Evolutionary conservation across 2,888 invertebrate species (phyloP), one percentile per base, ranked within the genome.

Genomic region (Bugula neritina): DNA sequence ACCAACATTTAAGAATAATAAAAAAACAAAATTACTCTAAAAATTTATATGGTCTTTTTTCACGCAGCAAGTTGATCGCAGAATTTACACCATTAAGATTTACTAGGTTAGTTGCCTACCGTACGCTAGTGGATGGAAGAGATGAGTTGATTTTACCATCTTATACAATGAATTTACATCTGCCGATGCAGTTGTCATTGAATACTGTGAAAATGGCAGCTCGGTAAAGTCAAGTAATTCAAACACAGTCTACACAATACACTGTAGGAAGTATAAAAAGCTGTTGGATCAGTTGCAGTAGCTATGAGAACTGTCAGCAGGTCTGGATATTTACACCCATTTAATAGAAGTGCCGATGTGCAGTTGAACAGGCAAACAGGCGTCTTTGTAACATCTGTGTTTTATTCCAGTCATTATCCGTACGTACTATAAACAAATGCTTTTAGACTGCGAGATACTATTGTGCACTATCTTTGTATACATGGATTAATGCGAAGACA

Each of bases 121-220:
- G n/a, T 63, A 63, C 2, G 63, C 27, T 3, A 63, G 63, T 31
- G 63, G 31, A 25, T 27, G 27, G n/a, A 63, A 63, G 3, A 63
- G 27, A 17, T 63, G 63, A 3, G 63, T 27, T 3, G 63, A 63
- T 27, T 63, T 63, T 63, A 63, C 63, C 63, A 63, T 63, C 13
- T 25, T 63, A 63, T 63, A 63, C 5, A 25, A 63, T 13, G 21
- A 27, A 63, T 63, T 13, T 13, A n/a, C 29, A 63, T 43, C 43
- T 43, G 43, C 17, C 17, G 43, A 43, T n/a, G n/a, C n/a, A n/a
- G n/a, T n/a, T n/a, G n/a, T n/a, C n/a, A n/a, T n/a, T n/a, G n/a
- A n/a, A n/a, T n/a, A n/a, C n/a, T n/a, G n/a, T n/a, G n/a, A n/a
- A n/a, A n/a, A n/a, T n/a, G n/a, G n/a, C n/a, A n/a, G n/a, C n/a